Evolutionary conservation across 2,888 invertebrate genomes (phyloP), one percentile per base, ranked within the genome.

Genomic region (Syrphus vitripennis): DNA sequence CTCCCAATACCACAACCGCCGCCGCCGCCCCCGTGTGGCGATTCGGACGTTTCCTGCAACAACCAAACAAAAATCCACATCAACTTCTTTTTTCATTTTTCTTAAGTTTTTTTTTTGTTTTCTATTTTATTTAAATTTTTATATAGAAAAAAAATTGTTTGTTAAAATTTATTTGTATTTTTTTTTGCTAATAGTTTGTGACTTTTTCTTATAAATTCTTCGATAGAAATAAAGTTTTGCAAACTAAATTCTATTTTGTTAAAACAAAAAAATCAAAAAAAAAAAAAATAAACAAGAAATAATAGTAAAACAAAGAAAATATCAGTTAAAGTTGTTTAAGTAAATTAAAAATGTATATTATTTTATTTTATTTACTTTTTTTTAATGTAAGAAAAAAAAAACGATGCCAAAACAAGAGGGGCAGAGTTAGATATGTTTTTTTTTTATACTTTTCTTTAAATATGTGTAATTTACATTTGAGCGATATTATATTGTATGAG

Each of bases 11-110:
- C 87, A 80, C 89, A 89, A 89, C 89, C 89, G 10, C 88, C 71
- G 81, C 90, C 89, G 89, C 91, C 90, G 88, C 88, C 90, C 89
- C 91, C 91, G 95, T 95, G 95, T 95, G 95, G 95, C 95, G 92
- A 92, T 91, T 92, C 92, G 89, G 92, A 92, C 94, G 94, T 94
- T 95, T 97, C 97, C 97, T 97, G 97, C 96, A 96, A 97, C 91
- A 91, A 97, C 96, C 96, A 95, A 95, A 95, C 95, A 95, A 95
- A 94, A 93, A 92, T 92, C 96, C 96, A 97, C 97, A 97, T 97
- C 97, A 97, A 97, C 97, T 97, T 96, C 95, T 95, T 92, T 92
- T 90, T 90, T 89, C 90, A 89, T 89, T 89, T 87, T 87, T 87
- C 69, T 57, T 78, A 88, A 89, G 88, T 82, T 84, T 88, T 88